Percentiles rank a stretch among this genome's conserved stretches.
Conservation (phyloP, 92 coral and sea anemone species). For the Diadumene lineata region DNA sequence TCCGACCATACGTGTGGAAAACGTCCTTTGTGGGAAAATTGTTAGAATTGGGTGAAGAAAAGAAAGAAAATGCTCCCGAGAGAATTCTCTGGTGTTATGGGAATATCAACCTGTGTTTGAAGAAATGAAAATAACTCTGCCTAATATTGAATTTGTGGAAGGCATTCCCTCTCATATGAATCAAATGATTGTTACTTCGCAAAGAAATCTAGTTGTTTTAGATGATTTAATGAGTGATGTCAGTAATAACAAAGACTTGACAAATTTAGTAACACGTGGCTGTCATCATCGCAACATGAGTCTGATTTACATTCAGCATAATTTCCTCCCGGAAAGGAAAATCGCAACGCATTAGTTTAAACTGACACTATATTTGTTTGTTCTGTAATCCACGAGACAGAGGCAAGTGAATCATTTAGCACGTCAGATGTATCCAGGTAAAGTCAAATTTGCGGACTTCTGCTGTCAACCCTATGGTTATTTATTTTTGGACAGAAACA, state of each 20-base stretch:
- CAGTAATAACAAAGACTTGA: conserved; percentile 13
- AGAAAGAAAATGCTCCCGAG: conserved; percentile 18
- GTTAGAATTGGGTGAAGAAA: conserved; percentile 26
- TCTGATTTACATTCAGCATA: conserved; percentile 27
- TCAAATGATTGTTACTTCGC: conserved; percentile 5
- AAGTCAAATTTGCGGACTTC: conserved; percentile 29
- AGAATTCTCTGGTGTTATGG: conserved; percentile 49
- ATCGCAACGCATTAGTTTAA: conserved; percentile 26
- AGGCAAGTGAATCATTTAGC: conserved; percentile 32
- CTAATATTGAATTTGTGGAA: conserved; percentile 29
- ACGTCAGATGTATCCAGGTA: conserved; percentile 39
- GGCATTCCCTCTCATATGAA: conserved; percentile 16
- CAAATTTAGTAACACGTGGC: conserved; percentile 30
- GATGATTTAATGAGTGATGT: conserved; percentile 38
- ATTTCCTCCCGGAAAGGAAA: conserved; percentile 22
- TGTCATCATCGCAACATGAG: conserved; percentile 34
- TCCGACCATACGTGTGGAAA: conserved; percentile 44
- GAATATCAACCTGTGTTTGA: conserved; percentile 38
- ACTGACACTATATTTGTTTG: conserved; percentile 20
- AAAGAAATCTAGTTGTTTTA: conserved; percentile 18
- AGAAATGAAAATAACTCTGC: conserved; percentile 26
- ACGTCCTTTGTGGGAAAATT: conserved; percentile 38
- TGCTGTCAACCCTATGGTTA: conserved; percentile 33
- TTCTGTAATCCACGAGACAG: conserved; percentile 34
- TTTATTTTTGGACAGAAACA: conserved; percentile 42